These are phyloP conservation scores for Eupithecia inturbata DNA, from an alignment of 2,888 invertebrate genomes.

Conservation along the genomic window DNA sequence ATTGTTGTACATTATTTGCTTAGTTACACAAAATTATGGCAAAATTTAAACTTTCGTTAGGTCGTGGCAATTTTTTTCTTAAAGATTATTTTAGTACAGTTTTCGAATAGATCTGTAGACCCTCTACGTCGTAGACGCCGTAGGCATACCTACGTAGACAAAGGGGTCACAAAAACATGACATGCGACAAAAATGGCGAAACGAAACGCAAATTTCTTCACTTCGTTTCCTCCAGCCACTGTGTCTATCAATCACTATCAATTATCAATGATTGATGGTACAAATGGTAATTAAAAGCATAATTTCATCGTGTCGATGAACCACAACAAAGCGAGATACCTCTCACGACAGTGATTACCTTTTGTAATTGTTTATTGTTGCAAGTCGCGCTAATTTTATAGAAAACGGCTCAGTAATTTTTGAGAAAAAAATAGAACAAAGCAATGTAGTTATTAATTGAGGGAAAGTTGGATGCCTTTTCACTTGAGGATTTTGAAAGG, in stretches of 20 bases:
- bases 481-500: constrained; percentile 15
- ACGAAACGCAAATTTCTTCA: not conserved
- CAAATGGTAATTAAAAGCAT: constrained; percentile 2
- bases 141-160: not conserved
- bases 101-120: not conserved
- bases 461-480: constrained; percentile 30
- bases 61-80: too few species aligned
- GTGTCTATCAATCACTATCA: not conserved
- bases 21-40: not conserved
- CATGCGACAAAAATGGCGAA: not conserved
- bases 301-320: constrained; percentile 40
- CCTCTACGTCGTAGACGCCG: constrained; percentile 1
- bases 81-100: too few species aligned
- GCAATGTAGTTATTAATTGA: constrained; percentile 22
- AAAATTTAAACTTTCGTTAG: not conserved
- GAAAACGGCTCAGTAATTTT: constrained; percentile 25
- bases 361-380: constrained; percentile 28
- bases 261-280: constrained; percentile 6
- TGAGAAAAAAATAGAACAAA: constrained; percentile 21
- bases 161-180: not conserved
- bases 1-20: not conserved
- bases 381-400: constrained; percentile 28
- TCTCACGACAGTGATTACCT: constrained; percentile 39
- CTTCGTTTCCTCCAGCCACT: not conserved
- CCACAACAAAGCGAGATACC: constrained; percentile 39